Conservation (phyloP, 2,888 invertebrate genomes). For the Perdita meconis region DNA sequence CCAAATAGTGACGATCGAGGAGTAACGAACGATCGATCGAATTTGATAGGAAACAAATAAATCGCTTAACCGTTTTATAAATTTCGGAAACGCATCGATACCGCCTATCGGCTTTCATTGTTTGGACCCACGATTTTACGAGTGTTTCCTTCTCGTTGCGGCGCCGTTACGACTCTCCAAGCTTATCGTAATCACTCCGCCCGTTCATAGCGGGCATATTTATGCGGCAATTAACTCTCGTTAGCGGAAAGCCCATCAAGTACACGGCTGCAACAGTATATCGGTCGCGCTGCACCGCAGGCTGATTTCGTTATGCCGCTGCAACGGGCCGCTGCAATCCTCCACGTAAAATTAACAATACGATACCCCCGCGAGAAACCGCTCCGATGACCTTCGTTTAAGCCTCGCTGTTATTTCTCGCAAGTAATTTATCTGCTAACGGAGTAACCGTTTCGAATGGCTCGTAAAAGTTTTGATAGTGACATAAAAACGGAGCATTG, state of each 20-base stretch:
- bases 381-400: constrained; percentile 35
- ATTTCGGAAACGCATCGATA: constrained; percentile 26
- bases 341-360: constrained; percentile 50
- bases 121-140: constrained; percentile 50
- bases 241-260: constrained; percentile 66
- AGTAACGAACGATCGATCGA: constrained; percentile 38
- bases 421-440: constrained; percentile 23
- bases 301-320: constrained; percentile 63
- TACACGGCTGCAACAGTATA: constrained; percentile 62
- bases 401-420: constrained; percentile 19
- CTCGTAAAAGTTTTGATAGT: not conserved
- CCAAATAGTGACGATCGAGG: constrained; percentile 5
- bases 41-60: constrained; percentile 40
- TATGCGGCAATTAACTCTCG: constrained; percentile 72
- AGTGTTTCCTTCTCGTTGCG: constrained; percentile 47
- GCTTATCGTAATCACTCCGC: constrained; percentile 71
- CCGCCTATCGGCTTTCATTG: constrained; percentile 42
- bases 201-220: constrained; percentile 66
- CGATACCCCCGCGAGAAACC: constrained; percentile 15
- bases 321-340: constrained; percentile 47
- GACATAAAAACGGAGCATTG: not conserved
- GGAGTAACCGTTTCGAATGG: not conserved
- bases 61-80: constrained; percentile 32
- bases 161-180: constrained; percentile 38
- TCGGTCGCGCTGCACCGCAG: constrained; percentile 59